Evolutionary conservation across 2,888 invertebrate species (phyloP), one percentile per base, ranked within the genome.

Genomic region (Seladonia tumulorum): DNA sequence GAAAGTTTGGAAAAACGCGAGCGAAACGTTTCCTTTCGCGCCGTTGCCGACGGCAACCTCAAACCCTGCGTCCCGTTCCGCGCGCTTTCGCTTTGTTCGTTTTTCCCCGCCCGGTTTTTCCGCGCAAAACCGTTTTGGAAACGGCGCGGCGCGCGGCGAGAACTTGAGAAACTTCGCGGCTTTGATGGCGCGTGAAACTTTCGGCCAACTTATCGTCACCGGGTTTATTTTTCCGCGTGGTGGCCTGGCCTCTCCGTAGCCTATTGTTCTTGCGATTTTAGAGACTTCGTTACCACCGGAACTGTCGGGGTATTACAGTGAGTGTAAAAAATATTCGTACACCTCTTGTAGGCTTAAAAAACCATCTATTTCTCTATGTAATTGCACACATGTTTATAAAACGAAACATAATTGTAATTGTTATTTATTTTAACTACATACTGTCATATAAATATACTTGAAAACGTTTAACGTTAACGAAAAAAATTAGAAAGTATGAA

Each of bases 151-250:
- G 35, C 35, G 35, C 35, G 49, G 49, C 72, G 76, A 22, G 81
- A 76, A 81, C 76, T 76, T 45, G 75, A 22, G 68, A 76, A 76
- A 68, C 77, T 77, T 77, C 35, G 53, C 39, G 18, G 42, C 66
- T 22, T 14, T 35, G 49, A 76, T 49, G 35, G n/a, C 66, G 68
- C 76, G 16, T 39, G 49, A 76, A 76, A 68, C 47, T 76, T 68
- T 49, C 68, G 35, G 7, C 47, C 29, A 49, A 68, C 47, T 68
- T 49, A 12, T 10, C n/a, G 29, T 39, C 35, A n/a, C 22, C 35
- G 49, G 49, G 39, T 68, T 76, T 66, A 35, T 68, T 76, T 76
- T 76, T 35, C 39, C 12, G 16, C 49, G 18, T 3, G 14, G 5
- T 3, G n/a, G 39, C 29, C 3, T 35, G 35, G 35, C 35, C 35